Percentiles rank a stretch among this genome's conserved stretches.
Evolutionary conservation across 1,140 invertebrate species (phyloP).

Genomic region (Aphidius ervi): DNA sequence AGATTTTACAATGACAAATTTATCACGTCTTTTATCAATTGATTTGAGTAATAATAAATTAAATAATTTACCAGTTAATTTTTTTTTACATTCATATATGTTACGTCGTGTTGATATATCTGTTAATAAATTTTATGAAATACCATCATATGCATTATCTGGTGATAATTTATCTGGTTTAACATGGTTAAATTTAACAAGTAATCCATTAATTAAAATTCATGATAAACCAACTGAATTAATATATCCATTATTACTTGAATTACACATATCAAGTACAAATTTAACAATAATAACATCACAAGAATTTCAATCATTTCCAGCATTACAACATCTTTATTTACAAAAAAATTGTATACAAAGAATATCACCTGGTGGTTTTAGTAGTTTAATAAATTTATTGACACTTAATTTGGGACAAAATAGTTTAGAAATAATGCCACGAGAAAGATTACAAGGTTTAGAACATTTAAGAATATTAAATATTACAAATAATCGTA

Average conservation of each 20-base stretch:
- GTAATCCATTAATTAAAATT: slow-evolving; percentile 72
- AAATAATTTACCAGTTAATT: slow-evolving; percentile 74
- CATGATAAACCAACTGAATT: slow-evolving; percentile 63
- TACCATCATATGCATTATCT: slow-evolving; percentile 75
- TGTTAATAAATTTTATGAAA: slow-evolving; percentile 74
- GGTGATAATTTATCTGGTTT: slow-evolving; percentile 69
- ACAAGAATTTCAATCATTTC: slow-evolving; percentile 84
- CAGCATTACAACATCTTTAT: slow-evolving; percentile 69
- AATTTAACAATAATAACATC: slow-evolving; percentile 82
- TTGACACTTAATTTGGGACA: slow-evolving; percentile 76
- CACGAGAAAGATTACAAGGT: slow-evolving; percentile 79
- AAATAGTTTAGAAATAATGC: slow-evolving; percentile 80
- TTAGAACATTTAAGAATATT: slow-evolving; percentile 66
- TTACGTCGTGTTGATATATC: slow-evolving; percentile 75
- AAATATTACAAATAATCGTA: slow-evolving; percentile 77
- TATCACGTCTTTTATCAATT: slow-evolving; percentile 66
- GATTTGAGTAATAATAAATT: slow-evolving; percentile 73
- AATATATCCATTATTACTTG: slow-evolving; percentile 69
- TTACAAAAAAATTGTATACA: slow-evolving; percentile 72
- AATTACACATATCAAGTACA: slow-evolving; percentile 75
- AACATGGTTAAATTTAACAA: slow-evolving; percentile 73
- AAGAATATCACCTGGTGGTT: slow-evolving; percentile 79
- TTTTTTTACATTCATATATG: slow-evolving; percentile 68
- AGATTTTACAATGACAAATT: slow-evolving; percentile 71
- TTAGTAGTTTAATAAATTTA: slow-evolving; percentile 70